Percentiles rank a stretch among this genome's conserved stretches.
Evolutionary conservation across 2,797 vertebrate genomes (phyloP).

Genomic region (Chaetodon trifasciatus): DNA sequence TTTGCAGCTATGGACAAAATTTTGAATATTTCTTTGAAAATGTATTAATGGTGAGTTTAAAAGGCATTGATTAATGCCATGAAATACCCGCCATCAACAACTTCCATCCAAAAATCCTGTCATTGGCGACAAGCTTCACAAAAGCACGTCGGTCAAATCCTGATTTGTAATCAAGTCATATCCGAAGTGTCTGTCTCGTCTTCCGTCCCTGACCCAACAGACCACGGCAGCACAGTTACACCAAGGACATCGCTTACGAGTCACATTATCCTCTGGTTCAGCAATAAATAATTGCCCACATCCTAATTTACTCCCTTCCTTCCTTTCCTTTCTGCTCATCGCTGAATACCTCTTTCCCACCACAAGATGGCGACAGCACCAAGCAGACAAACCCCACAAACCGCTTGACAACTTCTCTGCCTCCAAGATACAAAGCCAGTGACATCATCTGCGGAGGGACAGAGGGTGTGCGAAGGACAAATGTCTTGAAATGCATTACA

Average conservation of each 20-base stretch:
- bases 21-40: background rate
- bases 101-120: background rate
- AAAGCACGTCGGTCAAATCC: slow-evolving; percentile 16
- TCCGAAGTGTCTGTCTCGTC: slow-evolving; percentile 49
- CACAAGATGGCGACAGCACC: slow-evolving; percentile 69
- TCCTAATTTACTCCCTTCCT: slow-evolving; percentile 29
- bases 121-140: slow-evolving; percentile 13
- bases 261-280: slow-evolving; percentile 57
- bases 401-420: slow-evolving; percentile 53
- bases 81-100: background rate
- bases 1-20: background rate
- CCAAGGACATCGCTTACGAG: slow-evolving; percentile 71
- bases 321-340: background rate
- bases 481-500: slow-evolving; percentile 81
- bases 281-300: slow-evolving; percentile 61
- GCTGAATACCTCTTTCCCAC: background rate
- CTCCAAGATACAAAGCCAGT: slow-evolving; percentile 69
- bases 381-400: background rate
- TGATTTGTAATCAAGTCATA: slow-evolving; percentile 62
- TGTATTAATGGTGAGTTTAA: too few relatives aligned
- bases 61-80: background rate
- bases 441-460: slow-evolving; percentile 79
- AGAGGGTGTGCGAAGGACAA: slow-evolving; percentile 84
- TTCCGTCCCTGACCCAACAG: slow-evolving; percentile 58
- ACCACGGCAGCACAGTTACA: slow-evolving; percentile 45